A percentile compares a stretch with the other conserved stretches of the same genome.
phyloP scores from a whole-genome alignment of 2,888 invertebrate species.

The Aleiodes alternator region DNA sequence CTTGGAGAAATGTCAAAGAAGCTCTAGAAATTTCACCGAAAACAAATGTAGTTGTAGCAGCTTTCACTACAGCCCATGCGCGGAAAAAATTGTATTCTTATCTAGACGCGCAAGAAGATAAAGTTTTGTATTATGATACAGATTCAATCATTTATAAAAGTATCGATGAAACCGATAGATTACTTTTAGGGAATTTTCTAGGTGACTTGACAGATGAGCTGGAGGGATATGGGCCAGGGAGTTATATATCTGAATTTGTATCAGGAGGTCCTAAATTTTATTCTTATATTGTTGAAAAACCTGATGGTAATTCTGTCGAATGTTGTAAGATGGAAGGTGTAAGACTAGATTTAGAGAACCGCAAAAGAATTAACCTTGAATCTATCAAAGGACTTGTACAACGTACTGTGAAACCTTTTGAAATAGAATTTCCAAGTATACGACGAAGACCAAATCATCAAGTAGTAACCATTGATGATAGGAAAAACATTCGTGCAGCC shows the following conservation, averaged over 20 bases:
- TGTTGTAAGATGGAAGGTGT: constrained; percentile 26
- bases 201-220: constrained; percentile 49
- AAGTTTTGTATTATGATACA: constrained; percentile 45
- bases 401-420: background rate
- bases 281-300: constrained; percentile 7
- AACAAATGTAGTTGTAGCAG: constrained; percentile 34
- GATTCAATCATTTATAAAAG: constrained; percentile 35
- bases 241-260: constrained; percentile 39
- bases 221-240: background rate
- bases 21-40: background rate
- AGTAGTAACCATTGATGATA: background rate
- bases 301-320: background rate
- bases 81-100: constrained; percentile 1
- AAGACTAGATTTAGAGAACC: constrained; percentile 1
- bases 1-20: too few relatives aligned
- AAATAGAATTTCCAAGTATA: background rate
- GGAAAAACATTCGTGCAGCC: background rate
- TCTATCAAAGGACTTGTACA: background rate
- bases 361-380: constrained; percentile 12
- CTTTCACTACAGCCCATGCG: constrained; percentile 43
- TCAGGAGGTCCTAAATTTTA: constrained; percentile 32
- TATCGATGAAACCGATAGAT: background rate
- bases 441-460: background rate
- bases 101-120: background rate
- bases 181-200: background rate